phyloP scores from a whole-genome alignment of 2,888 invertebrate genomes.

The Carterocephalus palaemon region DNA sequence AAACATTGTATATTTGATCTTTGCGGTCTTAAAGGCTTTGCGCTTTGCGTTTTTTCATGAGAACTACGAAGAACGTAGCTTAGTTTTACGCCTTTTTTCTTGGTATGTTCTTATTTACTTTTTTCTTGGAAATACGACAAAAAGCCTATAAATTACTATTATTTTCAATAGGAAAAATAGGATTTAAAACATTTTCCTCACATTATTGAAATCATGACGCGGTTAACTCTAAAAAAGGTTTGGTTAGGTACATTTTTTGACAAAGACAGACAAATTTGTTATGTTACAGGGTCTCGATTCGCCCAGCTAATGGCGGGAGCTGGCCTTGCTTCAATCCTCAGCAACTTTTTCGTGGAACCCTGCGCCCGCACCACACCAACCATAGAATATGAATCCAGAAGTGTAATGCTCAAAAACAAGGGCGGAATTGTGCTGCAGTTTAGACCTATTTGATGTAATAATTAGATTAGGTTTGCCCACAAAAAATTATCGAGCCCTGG shows the following conservation, averaged over 20 bases:
- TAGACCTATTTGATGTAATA: slow-evolving; percentile 32
- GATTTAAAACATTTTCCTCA: background rate
- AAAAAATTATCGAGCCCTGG: no score
- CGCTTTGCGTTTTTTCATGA: slow-evolving; percentile 3
- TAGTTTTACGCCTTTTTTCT: no score
- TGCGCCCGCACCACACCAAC: slow-evolving; percentile 57
- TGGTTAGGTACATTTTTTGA: background rate
- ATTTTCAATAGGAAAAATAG: no score
- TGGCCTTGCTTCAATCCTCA: slow-evolving; percentile 55
- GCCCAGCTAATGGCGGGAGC: slow-evolving; percentile 62
- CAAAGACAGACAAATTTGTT: slow-evolving; percentile 2
- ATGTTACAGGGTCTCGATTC: slow-evolving; percentile 66
- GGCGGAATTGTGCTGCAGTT: slow-evolving; percentile 69
- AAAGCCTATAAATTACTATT: no score
- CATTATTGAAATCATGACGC: background rate
- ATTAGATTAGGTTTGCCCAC: no score
- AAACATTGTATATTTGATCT: slow-evolving; percentile 14
- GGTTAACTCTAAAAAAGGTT: background rate
- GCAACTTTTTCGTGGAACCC: slow-evolving; percentile 55
- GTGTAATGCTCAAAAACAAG: slow-evolving; percentile 71
- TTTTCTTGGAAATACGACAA: no score
- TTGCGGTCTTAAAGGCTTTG: slow-evolving; percentile 1
- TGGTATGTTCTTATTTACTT: background rate
- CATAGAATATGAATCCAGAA: slow-evolving; percentile 65
- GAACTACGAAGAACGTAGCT: background rate